Percentiles rank a stretch among this genome's conserved stretches.
These are phyloP conservation scores for Chaetura pelagica DNA, from an alignment of 2,113 vertebrate species.

Conservation along the genomic window DNA sequence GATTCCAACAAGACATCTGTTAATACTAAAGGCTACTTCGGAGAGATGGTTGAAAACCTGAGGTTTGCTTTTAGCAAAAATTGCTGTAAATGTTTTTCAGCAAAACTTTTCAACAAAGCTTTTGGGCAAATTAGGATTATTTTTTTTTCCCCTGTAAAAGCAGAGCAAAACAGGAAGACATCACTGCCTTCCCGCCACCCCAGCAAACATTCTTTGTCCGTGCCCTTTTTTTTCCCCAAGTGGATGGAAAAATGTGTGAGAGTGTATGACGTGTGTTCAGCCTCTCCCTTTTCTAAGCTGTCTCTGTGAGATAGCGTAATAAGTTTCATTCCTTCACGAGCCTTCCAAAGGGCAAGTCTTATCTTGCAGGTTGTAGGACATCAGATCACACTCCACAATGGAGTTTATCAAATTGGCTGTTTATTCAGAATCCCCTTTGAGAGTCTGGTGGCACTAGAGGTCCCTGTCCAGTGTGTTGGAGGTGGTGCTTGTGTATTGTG, in stretches of 20 bases:
- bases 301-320: background rate
- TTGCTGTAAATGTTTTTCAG: background rate
- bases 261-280: background rate
- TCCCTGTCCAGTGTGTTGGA: background rate
- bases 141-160: background rate
- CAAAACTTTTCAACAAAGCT: background rate
- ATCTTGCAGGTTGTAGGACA: slow-evolving; percentile 22
- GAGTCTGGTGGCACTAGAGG: background rate
- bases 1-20: slow-evolving; percentile 12
- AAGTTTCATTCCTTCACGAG: background rate
- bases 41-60: background rate
- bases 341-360: slow-evolving; percentile 15
- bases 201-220: background rate
- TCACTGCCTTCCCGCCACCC: background rate
- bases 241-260: slow-evolving; percentile 5
- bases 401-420: slow-evolving; percentile 38
- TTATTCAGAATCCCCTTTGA: slow-evolving; percentile 49
- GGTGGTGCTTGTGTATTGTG: accelerated
- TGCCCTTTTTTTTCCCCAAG: background rate
- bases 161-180: background rate
- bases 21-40: background rate
- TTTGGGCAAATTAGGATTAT: background rate
- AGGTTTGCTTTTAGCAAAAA: slow-evolving; percentile 7
- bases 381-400: background rate
- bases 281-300: slow-evolving; percentile 33